Percentiles rank a stretch among this genome's conserved stretches.
Evolutionary conservation across 2,113 vertebrate species (phyloP).

Genomic region (Pluvialis apricaria): DNA sequence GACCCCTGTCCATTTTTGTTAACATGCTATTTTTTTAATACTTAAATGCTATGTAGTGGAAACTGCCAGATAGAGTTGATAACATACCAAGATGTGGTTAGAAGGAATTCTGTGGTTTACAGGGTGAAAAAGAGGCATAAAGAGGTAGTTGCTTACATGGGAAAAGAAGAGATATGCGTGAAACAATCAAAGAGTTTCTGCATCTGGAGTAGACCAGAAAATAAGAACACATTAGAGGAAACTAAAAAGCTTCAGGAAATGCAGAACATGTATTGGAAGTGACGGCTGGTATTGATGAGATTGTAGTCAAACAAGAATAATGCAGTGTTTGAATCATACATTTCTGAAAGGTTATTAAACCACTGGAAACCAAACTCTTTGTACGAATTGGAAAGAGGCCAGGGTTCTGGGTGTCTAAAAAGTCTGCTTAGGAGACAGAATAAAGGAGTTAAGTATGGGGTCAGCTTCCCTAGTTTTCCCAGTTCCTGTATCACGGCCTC

Average conservation of each 20-base stretch:
- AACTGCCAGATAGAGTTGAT: not conserved
- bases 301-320: not conserved
- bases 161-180: not conserved
- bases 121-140: not conserved
- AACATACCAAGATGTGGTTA: not conserved
- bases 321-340: not conserved
- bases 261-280: not conserved
- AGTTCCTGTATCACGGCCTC: not conserved
- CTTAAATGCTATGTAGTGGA: not conserved
- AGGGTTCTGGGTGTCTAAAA: not conserved
- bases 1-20: not conserved
- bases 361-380: not conserved
- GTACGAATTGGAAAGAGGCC: not conserved
- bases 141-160: not conserved
- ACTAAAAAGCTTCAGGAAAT: not conserved
- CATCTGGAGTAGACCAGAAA: not conserved
- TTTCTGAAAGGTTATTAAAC: constrained; percentile 28
- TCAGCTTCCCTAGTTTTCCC: not conserved
- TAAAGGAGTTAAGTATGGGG: not conserved
- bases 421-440: not conserved
- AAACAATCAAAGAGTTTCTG: not conserved
- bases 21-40: not conserved
- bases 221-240: not conserved
- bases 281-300: not conserved
- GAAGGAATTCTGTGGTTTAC: constrained; percentile 7